Evolutionary conservation across 1,140 invertebrate species (phyloP), one percentile per base, ranked within the genome.

Genomic region (Stegodyphus mimosarum): DNA sequence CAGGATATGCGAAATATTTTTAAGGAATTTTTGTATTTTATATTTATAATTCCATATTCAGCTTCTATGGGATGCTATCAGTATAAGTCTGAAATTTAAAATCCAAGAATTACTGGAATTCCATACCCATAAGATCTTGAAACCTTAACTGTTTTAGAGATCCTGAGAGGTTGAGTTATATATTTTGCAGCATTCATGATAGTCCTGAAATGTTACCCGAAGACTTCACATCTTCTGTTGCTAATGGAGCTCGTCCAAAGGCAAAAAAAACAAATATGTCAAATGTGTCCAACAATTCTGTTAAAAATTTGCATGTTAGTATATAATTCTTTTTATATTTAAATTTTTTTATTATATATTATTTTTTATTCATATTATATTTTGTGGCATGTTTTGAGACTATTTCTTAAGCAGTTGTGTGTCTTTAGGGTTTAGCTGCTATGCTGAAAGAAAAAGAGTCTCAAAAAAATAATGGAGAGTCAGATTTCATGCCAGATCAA

Each of bases 241-340:
- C 15, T 49, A 72, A 81, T 81, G 78, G 78, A 50, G 78, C 78
- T 72, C 69, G 69, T 13, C 78, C 78, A n/a, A 81, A 81, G 48
- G 15, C n/a, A 10, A 79, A 53, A 15, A 70, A 71, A 17, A 18
- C 49, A 13, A 69, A 53, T 15, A 70, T 60, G 11, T 9, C 6
- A 72, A 52, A 81, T 63, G 7, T 6, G 5, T 15, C 18, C n/a
- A 2, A 13, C 6, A 69, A 69, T 10, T 2, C 66, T 15, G 11
- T 48, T 50, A 18, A 17, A 69, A 78, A 17, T n/a, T 72, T 81
- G 52, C 69, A 72, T 48, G 78, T 81, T 72, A 55, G 78, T 7
- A 13, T 18, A 6, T 6, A 7, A 49, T 51, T 50, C 6, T 67
- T 67, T n/a, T 67, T 67, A 15, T 18, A n/a, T 67, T 67, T 67